Base-by-base conservation (phyloP, 2,797 vertebrate genomes). In the Phrynocephalus forsythii region DNA sequence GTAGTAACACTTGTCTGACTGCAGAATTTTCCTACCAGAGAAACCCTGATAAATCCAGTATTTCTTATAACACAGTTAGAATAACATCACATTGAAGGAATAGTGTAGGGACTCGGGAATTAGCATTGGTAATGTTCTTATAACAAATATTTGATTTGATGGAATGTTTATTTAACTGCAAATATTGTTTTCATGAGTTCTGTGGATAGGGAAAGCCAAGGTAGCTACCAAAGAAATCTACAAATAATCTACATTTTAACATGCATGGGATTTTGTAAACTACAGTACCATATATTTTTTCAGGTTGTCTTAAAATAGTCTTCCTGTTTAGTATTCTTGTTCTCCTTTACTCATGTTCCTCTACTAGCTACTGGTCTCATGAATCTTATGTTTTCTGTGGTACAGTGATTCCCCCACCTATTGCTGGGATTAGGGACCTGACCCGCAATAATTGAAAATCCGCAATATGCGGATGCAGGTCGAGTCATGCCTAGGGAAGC, bases 241-340 rank as follows among this genome's bases (percentile, higher is more conserved):
- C 91, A 69, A 71, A 82, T 79, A 83, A 60, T 63, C 78, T 67
- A 44, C n/a, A 30, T 11, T 56, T 67, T 38, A 6, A 13, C 79
- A 5, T 56, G 91, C 92, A 94, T 94, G 96, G 95, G 94, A 94
- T 94, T 92, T 86, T 81, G 90, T 79, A 91, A 93, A 92, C 92
- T 89, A 83, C 38, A 44, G 38, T 44, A 44, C 84, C 7, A 5
- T 92, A 80, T 20, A 88, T 84, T 84, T 85, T 85, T 0, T 0
- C 0, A 26, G 0, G 18, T 66, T 92, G 91, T 91, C 93, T 94
- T 92, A 95, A 94, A 93, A 15, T 85, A 77, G 84, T 90, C 87
- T 96, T 96, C 95, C 95, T 92, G 90, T 91, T 76, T 90, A 88
- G 79, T 67, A 77, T 67, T 78, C 84, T 38, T 56, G 18, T 87